Evolutionary conservation across 2,888 invertebrate species (phyloP), one percentile per base, ranked within the genome.

Genomic region (Gastrophysa polygoni): DNA sequence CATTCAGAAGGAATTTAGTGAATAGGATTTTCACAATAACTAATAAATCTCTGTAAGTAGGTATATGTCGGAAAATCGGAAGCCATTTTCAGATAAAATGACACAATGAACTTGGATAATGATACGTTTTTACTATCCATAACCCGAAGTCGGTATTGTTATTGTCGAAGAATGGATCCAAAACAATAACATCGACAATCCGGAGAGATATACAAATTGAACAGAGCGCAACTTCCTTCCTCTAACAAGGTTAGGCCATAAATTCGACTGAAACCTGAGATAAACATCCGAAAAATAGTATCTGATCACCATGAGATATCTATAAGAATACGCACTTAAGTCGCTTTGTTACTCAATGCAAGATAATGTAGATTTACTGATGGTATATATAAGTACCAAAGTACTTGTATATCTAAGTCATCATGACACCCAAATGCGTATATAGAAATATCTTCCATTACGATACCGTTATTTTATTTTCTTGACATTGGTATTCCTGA

Each of bases 171-270:
- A 38, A 38, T 38, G n/a, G 38, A n/a, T n/a, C 7, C n/a, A 14
- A 38, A 38, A 38, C 38, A 38, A 38, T 38, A 38, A n/a, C 14
- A 38, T 60, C 60, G 66, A 68, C 64, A 51, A 58, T 38, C 64
- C 51, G 55, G 24, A n/a, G n/a, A 50, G 18, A 67, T 63, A 67
- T 64, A 69, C 60, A 14, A 24, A 44, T 43, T 3, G 20, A 28
- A 43, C 16, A 10, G 16, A 57, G 21, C 52, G 68, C 61, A 68
- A 68, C 57, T 56, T 68, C 68, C 68, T 64, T 63, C 59, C 49
- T 29, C 57, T 57, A 61, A 52, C 66, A 68, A 68, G 68, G 68
- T 66, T 61, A 61, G 54, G 61, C 54, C 63, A 66, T 68, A 66
- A 64, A 66, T 68, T 59, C 44, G 34, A 52, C 24, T 46, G 44